Base-by-base conservation (phyloP, 2,888 invertebrate genomes). In the Agriopis marginaria region DNA sequence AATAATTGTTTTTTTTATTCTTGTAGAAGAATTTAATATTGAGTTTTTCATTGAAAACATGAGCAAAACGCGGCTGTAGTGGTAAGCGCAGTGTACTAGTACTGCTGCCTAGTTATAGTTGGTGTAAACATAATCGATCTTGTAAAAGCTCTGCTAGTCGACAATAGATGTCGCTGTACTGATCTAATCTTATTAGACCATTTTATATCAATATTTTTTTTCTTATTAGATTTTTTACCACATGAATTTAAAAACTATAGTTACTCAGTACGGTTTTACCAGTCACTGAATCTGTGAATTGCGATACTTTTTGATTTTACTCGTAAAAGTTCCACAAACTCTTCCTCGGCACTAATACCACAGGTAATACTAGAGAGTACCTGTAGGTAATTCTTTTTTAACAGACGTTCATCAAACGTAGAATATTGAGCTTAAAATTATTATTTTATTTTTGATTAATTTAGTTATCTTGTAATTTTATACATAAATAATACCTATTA, bases 161-260 rank as follows among this genome's bases (percentile, higher is more conserved):
- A 72, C 76, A 72, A 77, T 67, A 90, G 90, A 87, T 89, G 90
- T 77, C 90, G 72, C 77, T 80, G 53, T 10, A 23, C 32, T 4
- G 32, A 32, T 53, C 32, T 62, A 42, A 23, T 71, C 66, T 59
- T 63, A 69, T 66, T 68, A 59, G 75, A 51, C 5, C 23, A 51
- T 10, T 23, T 17, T 3, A 23, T 3, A 23, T 23, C 32, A 17
- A 39, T 14, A 70, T 77, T 66, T 70, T 42, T 55, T 42, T 3
- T 40, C 55, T 55, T 42, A 55, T 42, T 39, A 54, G 53, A 54
- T n/a, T 39, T 6, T 10, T 39, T 32, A 39, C 5, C 7, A 39
- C 6, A 50, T 17, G 8, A 17, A 50, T 17, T 50, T 32, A 3
- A 32, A 32, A 32, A 32, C 5, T 5, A 32, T 32, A 32, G 3